These are phyloP conservation scores for Apistogramma diplotaenia DNA, from an alignment of 2,113 vertebrate species.

Conservation along the genomic window DNA sequence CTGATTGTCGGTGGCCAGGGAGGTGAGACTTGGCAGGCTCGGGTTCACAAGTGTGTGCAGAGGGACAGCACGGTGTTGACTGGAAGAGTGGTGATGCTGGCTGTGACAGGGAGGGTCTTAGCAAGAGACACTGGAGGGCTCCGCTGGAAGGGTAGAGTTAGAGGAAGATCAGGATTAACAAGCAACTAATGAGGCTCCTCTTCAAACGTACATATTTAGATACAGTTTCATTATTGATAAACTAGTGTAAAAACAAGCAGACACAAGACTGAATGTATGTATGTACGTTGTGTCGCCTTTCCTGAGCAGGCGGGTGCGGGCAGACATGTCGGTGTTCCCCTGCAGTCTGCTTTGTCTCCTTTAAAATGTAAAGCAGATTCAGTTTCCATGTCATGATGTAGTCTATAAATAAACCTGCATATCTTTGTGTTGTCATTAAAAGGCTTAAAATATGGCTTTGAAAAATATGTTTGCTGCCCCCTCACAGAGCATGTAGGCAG, in stretches of 20 bases:
- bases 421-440: background rate
- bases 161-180: background rate
- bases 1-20: conserved; percentile 88
- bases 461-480: background rate
- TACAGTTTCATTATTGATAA: too few species aligned
- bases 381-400: background rate
- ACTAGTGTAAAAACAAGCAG: too few species aligned
- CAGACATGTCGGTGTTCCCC: background rate
- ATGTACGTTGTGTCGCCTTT: too few species aligned
- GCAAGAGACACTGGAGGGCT: conserved; percentile 81
- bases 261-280: too few species aligned
- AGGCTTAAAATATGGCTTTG: background rate
- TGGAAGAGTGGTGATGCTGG: conserved; percentile 90
- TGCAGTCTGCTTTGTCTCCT: background rate
- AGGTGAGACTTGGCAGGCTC: conserved; percentile 74
- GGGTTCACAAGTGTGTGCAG: conserved; percentile 75
- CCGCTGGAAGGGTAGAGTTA: conserved; percentile 74
- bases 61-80: conserved; percentile 88
- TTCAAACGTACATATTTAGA: background rate
- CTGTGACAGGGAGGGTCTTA: conserved; percentile 90
- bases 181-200: background rate
- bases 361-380: background rate
- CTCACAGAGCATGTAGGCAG: background rate
- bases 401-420: background rate
- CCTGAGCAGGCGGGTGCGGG: background rate